These are phyloP conservation scores for Prunella fulvescens DNA, from an alignment of 2,113 vertebrate species.

Conservation along the genomic window DNA sequence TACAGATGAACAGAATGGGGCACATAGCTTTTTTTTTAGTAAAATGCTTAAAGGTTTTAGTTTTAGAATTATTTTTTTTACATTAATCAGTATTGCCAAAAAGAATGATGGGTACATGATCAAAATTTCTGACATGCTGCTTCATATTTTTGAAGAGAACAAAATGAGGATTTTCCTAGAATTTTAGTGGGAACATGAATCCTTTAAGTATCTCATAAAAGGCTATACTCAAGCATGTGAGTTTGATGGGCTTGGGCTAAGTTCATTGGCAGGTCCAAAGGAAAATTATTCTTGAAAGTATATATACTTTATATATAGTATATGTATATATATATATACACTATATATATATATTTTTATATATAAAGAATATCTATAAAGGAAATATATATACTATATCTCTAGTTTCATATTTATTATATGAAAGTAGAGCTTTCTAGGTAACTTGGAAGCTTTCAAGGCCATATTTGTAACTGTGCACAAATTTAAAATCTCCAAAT, in stretches of 20 bases:
- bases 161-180: background rate
- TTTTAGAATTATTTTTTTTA: background rate
- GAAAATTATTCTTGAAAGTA: background rate
- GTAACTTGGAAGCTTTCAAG: background rate
- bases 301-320: too few relatives aligned
- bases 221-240: background rate
- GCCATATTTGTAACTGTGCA: background rate
- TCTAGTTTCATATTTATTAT: too few relatives aligned
- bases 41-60: background rate
- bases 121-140: background rate
- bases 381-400: too few relatives aligned
- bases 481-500: background rate
- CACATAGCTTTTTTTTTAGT: background rate
- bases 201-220: background rate
- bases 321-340: too few relatives aligned
- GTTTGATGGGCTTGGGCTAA: background rate
- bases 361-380: too few relatives aligned
- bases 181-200: background rate
- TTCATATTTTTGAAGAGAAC: background rate
- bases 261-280: background rate
- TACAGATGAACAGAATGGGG: rapidly evolving
- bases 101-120: background rate
- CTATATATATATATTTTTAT: too few relatives aligned
- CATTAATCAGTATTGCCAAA: background rate
- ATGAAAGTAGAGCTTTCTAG: background rate